phyloP scores from a whole-genome alignment of 2,797 vertebrate species.

The Selene dorsalis region DNA sequence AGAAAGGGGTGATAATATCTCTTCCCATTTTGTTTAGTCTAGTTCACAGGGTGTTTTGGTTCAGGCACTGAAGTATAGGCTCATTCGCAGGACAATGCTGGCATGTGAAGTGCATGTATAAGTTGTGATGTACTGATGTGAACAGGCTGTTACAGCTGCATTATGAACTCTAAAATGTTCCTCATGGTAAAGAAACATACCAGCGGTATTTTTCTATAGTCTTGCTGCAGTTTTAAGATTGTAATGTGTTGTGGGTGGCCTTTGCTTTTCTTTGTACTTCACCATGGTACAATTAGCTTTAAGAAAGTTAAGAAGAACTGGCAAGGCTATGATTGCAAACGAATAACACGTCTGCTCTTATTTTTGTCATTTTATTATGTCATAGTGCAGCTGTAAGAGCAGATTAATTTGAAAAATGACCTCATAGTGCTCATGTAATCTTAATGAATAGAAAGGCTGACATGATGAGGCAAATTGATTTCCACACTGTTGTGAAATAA shows the following conservation, averaged over 20 bases:
- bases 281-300: neutral
- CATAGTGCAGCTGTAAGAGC: neutral
- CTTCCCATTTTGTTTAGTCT: conserved; percentile 84
- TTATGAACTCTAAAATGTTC: conserved; percentile 8
- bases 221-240: neutral
- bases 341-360: neutral
- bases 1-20: conserved; percentile 62
- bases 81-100: conserved; percentile 46
- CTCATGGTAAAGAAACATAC: neutral
- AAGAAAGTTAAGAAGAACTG: conserved; percentile 6
- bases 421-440: neutral
- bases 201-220: conserved; percentile 4
- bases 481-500: conserved; percentile 6
- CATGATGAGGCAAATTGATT: conserved; percentile 1
- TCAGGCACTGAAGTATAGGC: conserved; percentile 51
- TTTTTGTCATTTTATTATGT: neutral
- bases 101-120: conserved; percentile 44
- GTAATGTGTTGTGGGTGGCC: neutral
- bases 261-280: neutral
- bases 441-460: neutral
- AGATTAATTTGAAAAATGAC: conserved; percentile 5
- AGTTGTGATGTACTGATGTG: conserved; percentile 63
- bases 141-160: conserved; percentile 73
- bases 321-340: neutral
- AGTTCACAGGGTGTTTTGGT: conserved; percentile 64